Conservation (phyloP, 2,113 vertebrate species). For the Thamnaconus septentrionalis region DNA sequence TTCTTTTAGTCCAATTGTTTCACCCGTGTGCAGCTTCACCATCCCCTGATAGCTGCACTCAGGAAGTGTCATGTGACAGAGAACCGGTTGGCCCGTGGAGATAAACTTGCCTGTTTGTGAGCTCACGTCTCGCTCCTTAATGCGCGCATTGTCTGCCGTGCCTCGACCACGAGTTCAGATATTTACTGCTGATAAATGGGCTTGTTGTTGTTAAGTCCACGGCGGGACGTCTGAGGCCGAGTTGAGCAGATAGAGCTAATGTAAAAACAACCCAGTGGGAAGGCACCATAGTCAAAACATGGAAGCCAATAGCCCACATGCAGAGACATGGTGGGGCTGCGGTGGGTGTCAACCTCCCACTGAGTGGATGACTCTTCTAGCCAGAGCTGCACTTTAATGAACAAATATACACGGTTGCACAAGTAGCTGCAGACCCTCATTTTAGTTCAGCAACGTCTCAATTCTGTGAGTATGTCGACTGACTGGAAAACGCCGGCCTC, state of each 20-base stretch:
- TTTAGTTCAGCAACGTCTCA: no score
- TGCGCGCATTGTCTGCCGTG: slow-evolving; percentile 30
- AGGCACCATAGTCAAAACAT: slow-evolving; percentile 21
- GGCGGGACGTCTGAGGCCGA: slow-evolving; percentile 10
- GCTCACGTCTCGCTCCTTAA: slow-evolving; percentile 50
- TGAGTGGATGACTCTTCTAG: background rate
- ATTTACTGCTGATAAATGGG: slow-evolving; percentile 33
- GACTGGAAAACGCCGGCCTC: no score
- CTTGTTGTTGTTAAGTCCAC: slow-evolving; percentile 18
- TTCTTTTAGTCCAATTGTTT: background rate
- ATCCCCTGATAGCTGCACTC: slow-evolving; percentile 3
- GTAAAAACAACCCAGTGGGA: slow-evolving; percentile 10
- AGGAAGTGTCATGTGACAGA: slow-evolving; percentile 37
- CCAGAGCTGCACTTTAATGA: no score
- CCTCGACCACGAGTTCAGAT: slow-evolving; percentile 19
- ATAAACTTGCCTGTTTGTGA: slow-evolving; percentile 31
- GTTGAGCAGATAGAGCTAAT: background rate
- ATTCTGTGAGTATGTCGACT: no score
- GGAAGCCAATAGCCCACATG: background rate
- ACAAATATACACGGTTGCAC: no score
- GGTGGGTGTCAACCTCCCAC: background rate
- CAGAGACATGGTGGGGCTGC: slow-evolving; percentile 1
- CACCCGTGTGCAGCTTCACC: slow-evolving; percentile 1
- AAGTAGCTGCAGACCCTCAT: no score
- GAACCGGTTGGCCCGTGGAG: slow-evolving; percentile 52